These are phyloP conservation scores for Ibidorhyncha struthersii DNA, from an alignment of 2,113 vertebrate genomes.

Conservation along the genomic window DNA sequence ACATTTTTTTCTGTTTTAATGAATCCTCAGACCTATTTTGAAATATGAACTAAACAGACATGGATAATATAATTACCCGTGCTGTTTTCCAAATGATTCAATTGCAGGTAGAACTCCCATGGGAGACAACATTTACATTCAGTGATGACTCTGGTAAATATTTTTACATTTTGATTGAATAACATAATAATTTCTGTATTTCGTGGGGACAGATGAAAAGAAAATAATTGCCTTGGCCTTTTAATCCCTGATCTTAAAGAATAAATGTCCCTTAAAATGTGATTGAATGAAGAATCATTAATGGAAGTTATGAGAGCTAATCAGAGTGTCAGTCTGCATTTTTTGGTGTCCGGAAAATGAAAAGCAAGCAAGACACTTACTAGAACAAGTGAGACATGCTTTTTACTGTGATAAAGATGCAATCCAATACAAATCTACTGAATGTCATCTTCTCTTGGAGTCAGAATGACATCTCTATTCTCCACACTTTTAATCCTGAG, in stretches of 20 bases:
- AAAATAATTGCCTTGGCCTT: constrained; percentile 19
- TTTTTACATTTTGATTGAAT: constrained; percentile 24
- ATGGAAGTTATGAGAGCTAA: constrained; percentile 40
- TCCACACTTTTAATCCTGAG: constrained; percentile 66
- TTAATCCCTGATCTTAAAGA: background rate
- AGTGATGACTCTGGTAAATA: constrained; percentile 30
- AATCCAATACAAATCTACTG: constrained; percentile 55
- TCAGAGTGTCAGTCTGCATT: constrained; percentile 53
- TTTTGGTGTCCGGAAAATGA: constrained; percentile 28
- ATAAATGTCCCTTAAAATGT: constrained; percentile 15
- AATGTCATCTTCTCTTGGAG: constrained; percentile 66
- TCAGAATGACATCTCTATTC: constrained; percentile 65
- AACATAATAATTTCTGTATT: constrained; percentile 23
- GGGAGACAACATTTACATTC: background rate
- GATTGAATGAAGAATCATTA: constrained; percentile 50
- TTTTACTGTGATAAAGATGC: constrained; percentile 57
- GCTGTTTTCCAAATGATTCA: constrained; percentile 10
- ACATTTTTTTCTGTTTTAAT: background rate
- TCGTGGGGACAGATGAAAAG: background rate
- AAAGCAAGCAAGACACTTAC: constrained; percentile 34
- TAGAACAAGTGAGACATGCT: constrained; percentile 50
- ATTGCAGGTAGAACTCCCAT: constrained; percentile 16
- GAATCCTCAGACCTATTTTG: background rate
- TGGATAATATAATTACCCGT: constrained; percentile 39
- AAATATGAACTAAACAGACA: constrained; percentile 34